Evolutionary conservation across 1,140 invertebrate genomes (phyloP).

Genomic region (Sminthurides bifidus): DNA sequence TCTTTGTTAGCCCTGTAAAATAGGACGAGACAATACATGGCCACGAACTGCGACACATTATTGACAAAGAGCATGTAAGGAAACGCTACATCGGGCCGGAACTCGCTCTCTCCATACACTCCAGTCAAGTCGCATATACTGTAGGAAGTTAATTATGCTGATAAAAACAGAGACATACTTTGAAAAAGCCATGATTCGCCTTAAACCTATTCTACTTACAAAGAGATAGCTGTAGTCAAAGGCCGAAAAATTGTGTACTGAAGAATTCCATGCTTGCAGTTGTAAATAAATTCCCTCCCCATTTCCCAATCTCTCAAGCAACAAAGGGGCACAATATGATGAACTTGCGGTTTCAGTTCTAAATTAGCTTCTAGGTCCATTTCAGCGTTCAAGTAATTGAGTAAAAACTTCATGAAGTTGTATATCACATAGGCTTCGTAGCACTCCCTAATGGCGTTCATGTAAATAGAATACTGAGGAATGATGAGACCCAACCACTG

Average conservation of each 20-base stretch:
- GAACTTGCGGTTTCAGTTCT: slow-evolving; percentile 62
- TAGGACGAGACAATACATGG: slow-evolving; percentile 89
- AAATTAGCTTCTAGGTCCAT: slow-evolving; percentile 68
- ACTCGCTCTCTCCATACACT: slow-evolving; percentile 83
- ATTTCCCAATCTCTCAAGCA: slow-evolving; percentile 41
- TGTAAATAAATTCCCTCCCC: slow-evolving; percentile 73
- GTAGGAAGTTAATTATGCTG: slow-evolving; percentile 34
- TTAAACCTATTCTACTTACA: slow-evolving; percentile 54
- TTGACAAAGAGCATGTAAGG: slow-evolving; percentile 83
- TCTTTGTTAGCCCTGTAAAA: slow-evolving; percentile 82
- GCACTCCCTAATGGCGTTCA: slow-evolving; percentile 84
- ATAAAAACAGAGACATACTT: slow-evolving; percentile 2
- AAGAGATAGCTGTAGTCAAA: slow-evolving; percentile 72
- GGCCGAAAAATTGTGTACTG: slow-evolving; percentile 86
- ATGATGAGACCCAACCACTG: slow-evolving; percentile 73
- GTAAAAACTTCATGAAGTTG: slow-evolving; percentile 90
- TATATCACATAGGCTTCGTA: slow-evolving; percentile 96
- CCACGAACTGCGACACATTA: slow-evolving; percentile 88
- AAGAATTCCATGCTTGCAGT: slow-evolving; percentile 89
- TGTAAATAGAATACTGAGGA: slow-evolving; percentile 73
- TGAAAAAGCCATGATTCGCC: too few species aligned
- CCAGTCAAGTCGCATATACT: slow-evolving; percentile 73
- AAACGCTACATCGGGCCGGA: slow-evolving; percentile 67
- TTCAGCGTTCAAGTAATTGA: slow-evolving; percentile 68
- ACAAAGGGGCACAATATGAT: slow-evolving; percentile 37